phyloP scores from a whole-genome alignment of 1,140 invertebrate species.

The Brachionus angularis region DNA sequence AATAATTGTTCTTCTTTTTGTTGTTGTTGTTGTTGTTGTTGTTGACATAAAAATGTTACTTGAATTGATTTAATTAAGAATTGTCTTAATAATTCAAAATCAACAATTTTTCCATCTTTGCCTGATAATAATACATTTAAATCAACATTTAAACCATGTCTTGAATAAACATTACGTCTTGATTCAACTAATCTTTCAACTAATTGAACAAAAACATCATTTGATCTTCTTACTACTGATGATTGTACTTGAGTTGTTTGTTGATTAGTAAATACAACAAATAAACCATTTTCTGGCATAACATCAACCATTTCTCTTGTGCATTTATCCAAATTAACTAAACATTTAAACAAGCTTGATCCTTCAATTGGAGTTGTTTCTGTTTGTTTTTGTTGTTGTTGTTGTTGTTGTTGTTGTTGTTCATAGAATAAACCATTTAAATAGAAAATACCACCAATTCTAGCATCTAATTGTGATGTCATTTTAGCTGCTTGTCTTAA shows the following conservation, averaged over 20 bases:
- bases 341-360: constrained; percentile 51
- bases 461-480: constrained; percentile 25
- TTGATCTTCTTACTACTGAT: constrained; percentile 64
- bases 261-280: constrained; percentile 19
- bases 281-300: constrained; percentile 32
- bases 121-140: not conserved
- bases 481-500: constrained; percentile 5
- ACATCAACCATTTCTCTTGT: not conserved
- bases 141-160: constrained; percentile 13
- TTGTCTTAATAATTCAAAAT: too few species aligned
- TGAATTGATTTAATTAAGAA: too few species aligned
- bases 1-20: too few species aligned
- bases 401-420: not conserved
- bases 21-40: too few species aligned
- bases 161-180: not conserved
- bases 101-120: too few species aligned
- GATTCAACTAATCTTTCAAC: constrained; percentile 2
- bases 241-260: not conserved
- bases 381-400: constrained; percentile 69
- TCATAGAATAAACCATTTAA: constrained; percentile 10
- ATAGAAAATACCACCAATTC: constrained; percentile 6
- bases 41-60: too few species aligned
- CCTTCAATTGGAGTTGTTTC: too few species aligned
- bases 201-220: constrained; percentile 61
- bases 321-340: constrained; percentile 3